Evolutionary conservation across 2,113 vertebrate genomes (phyloP).

Genomic region (Pardalotus punctatus): DNA sequence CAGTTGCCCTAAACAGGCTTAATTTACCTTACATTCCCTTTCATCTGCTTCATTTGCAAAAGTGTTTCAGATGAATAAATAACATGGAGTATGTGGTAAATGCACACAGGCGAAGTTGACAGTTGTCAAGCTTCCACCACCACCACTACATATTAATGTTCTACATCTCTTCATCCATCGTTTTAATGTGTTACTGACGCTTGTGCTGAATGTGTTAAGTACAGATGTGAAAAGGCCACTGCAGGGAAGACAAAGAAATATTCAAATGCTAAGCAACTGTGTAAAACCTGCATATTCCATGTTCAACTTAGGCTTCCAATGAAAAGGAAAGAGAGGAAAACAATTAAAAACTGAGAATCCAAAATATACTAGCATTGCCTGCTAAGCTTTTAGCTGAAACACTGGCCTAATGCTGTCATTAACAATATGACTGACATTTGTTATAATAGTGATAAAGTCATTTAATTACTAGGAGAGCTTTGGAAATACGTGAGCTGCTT

Average conservation of each 20-base stretch:
- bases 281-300: neutral
- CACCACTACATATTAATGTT: neutral
- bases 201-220: neutral
- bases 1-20: neutral
- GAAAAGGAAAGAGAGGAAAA: neutral
- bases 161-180: neutral
- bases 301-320: neutral
- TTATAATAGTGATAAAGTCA: neutral
- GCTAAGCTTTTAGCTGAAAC: neutral
- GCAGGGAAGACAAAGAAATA: neutral
- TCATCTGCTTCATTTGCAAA: neutral
- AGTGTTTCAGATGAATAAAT: conserved; percentile 23
- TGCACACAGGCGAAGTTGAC: neutral
- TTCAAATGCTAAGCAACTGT: neutral
- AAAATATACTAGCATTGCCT: neutral
- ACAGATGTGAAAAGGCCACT: neutral
- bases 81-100: neutral
- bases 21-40: neutral
- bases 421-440: neutral
- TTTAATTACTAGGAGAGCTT: neutral
- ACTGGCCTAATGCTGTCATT: neutral
- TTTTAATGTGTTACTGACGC: neutral
- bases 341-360: neutral
- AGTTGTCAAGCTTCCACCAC: conserved; percentile 4
- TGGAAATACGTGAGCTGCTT: neutral